phyloP scores from a whole-genome alignment of 2,113 vertebrate genomes.

The Alouatta palliata region DNA sequence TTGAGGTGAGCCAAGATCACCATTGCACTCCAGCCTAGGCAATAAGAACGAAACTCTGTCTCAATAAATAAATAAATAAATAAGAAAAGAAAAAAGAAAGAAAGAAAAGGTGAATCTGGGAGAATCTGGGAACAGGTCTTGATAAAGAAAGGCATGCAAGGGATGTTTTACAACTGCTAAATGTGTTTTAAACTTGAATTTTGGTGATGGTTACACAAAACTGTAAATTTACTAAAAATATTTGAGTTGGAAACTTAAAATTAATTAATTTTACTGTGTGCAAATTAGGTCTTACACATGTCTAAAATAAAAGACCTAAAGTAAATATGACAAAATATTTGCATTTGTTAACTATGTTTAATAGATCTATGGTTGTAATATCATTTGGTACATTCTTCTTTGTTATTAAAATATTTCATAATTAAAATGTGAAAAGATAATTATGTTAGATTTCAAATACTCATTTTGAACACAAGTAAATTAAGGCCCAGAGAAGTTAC shows the following conservation, averaged over 20 bases:
- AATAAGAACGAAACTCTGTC: no score
- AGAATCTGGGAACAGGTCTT: neutral
- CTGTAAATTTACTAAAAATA: neutral
- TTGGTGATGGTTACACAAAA: neutral
- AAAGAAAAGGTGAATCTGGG: neutral
- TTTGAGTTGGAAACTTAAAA: constrained; percentile 9
- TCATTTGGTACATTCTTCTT: neutral
- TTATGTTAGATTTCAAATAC: neutral
- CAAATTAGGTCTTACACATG: neutral
- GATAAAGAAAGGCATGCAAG: neutral
- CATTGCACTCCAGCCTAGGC: no score
- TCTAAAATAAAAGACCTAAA: neutral
- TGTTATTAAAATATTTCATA: constrained; percentile 40
- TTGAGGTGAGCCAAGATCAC: no score
- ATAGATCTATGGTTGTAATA: neutral
- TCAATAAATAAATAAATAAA: no score
- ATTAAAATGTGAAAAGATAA: constrained; percentile 46
- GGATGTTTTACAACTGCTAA: neutral
- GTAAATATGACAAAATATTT: neutral
- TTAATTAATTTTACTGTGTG: neutral
- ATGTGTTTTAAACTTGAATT: neutral
- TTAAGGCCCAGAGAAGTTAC: neutral
- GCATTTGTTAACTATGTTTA: neutral
- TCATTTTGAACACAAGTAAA: constrained; percentile 23
- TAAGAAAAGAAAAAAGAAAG: no score